Evolutionary conservation across 2,888 invertebrate species (phyloP), one percentile per base, ranked within the genome.

Genomic region (Yponomeuta cagnagella): DNA sequence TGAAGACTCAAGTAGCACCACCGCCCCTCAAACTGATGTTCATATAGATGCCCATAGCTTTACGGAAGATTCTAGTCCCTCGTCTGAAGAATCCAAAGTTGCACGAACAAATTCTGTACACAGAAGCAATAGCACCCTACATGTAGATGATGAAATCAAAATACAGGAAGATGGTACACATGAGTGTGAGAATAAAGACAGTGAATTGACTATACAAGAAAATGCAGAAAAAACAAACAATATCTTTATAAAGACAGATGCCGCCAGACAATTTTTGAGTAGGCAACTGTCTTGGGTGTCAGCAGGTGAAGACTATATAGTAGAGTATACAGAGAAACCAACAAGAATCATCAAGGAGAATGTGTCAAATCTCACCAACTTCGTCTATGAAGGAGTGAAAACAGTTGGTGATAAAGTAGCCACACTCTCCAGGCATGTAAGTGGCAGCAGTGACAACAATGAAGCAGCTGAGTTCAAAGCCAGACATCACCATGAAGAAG

Each of bases 241-340:
- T 77, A 94, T 95, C 77, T 95, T 96, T 80, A 94, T 96, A n/a
- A 96, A 96, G 80, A 95, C 96, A 48, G 95, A 95, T 87, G 95
- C 95, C 68, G 96, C 96, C 4, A 93, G 94, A 77, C 95, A 96
- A 77, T 96, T 95, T 85, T 84, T 96, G 70, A 95, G 95, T 30
- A 93, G 94, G 76, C 96, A 96, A 78, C 86, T 96, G 31, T 95
- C 95, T 2, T 95, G 95, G 94, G 95, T 96, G 70, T 95, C 95
- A 10, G 94, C 93, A 10, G 94, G 95, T 68, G 95, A 95, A 81
- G 95, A 95, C 78, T 93, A 94, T 77, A 83, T 95, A 69, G 93
- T 94, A 33, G 95, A 95, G 79, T 94, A 93, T 76, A 93, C 94
- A 52, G 95, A 95, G 75, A 94, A 94, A 80, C 94, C 95, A 15